Base-by-base conservation (phyloP, 2,888 invertebrate species). In the Nudaria mundana region DNA sequence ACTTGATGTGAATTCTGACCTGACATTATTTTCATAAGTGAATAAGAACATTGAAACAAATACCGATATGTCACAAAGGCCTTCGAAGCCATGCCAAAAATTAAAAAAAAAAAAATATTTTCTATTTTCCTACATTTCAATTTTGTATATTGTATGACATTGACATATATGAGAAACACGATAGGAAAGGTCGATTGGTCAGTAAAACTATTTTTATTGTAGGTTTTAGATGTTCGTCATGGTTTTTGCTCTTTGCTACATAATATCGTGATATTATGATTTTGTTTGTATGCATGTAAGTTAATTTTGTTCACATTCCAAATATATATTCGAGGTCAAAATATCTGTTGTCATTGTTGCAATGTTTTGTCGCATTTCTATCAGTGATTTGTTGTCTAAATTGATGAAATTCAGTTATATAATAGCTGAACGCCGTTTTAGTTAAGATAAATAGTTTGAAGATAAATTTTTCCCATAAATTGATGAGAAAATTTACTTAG, bases 201-300 rank as follows among this genome's bases (percentile, higher is more conserved):
- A 78, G 69, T 71, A 71, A 73, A 71, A 76, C 76, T 72, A 65
- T 72, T 74, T 75, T 65, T 56, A 53, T 42, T 51, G 52, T 74
- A 71, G 61, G 52, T 58, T 71, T 75, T 75, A 71, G 63, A 63
- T 68, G 66, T 59, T 69, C 65, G 68, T 77, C 78, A 82, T 85
- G 83, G 82, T 76, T 75, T 84, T 83, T 81, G 82, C 83, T 83
- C 81, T 74, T 76, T 79, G 57, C 61, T 56, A 68, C 65, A 51
- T 59, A 49, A 65, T 55, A 52, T 66, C 65, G 46, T 61, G 58
- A 36, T 61, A 67, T 41, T 62, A 74, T 74, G 71, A 73, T 68
- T 74, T 72, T 71, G 52, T 71, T 70, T 71, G 68, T 64, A 56
- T 70, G 79, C 77, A 76, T 80, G 83, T 83, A 80, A 81, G 82